Percentiles rank a stretch among this genome's conserved stretches.
Evolutionary conservation across 2,113 vertebrate genomes (phyloP).

Genomic region (Pandion haliaetus): DNA sequence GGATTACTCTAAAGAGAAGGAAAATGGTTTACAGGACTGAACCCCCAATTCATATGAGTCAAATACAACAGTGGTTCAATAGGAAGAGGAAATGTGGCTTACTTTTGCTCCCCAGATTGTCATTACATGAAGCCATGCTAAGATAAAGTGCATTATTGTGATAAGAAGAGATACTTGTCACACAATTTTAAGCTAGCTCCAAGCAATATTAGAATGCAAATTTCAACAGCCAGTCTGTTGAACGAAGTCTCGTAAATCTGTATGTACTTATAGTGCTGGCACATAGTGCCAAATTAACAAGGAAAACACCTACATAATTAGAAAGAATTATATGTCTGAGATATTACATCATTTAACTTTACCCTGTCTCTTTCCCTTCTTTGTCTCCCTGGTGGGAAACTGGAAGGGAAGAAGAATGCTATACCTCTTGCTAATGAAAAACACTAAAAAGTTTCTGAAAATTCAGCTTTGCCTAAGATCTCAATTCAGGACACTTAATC

Average conservation of each 20-base stretch:
- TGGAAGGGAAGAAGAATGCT: not conserved
- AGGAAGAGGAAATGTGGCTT: not conserved
- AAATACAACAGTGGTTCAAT: not conserved
- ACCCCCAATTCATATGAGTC: not conserved
- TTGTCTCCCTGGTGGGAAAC: not conserved
- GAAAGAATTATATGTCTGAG: not conserved
- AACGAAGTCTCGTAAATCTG: not conserved
- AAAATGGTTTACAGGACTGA: not conserved
- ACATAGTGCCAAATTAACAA: not conserved
- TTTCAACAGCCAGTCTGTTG: slow-evolving; percentile 2
- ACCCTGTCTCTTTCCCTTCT: not conserved
- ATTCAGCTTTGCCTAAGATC: not conserved
- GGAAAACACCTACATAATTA: not conserved
- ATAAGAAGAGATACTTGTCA: not conserved
- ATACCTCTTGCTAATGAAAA: not conserved
- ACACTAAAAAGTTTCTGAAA: not conserved
- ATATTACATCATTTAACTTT: not conserved
- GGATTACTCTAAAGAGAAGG: not conserved
- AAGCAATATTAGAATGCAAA: not conserved
- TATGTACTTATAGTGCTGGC: not conserved
- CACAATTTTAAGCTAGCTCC: not conserved
- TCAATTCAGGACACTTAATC: not conserved
- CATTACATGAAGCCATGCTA: not conserved
- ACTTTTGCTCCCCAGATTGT: not conserved
- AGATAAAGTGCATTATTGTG: not conserved